Percentiles rank a stretch among this genome's conserved stretches.
These are phyloP conservation scores for Eulacestoma nigropectus DNA, from an alignment of 2,113 vertebrate genomes.

Conservation along the genomic window DNA sequence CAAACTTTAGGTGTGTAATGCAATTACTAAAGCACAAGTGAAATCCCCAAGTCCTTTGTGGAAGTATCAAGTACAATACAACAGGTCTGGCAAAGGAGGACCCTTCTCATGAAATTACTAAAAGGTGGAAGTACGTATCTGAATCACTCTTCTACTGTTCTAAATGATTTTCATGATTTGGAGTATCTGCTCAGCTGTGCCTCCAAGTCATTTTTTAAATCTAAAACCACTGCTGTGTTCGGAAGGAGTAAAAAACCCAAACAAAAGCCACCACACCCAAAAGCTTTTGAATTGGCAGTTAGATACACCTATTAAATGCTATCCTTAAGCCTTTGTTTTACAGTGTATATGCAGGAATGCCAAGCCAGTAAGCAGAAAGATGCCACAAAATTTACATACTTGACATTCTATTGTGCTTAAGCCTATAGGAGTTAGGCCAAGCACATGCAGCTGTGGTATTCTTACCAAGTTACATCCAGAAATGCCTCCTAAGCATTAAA, in stretches of 20 bases:
- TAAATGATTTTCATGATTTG: not conserved
- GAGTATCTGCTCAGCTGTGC: not conserved
- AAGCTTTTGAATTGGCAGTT: not conserved
- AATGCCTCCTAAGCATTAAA: not conserved
- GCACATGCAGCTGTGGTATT: not conserved
- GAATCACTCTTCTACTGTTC: not conserved
- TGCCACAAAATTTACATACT: not conserved
- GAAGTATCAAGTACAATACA: not conserved
- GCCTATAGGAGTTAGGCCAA: not conserved
- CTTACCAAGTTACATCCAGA: not conserved
- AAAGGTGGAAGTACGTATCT: not conserved
- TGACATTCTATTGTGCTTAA: not conserved
- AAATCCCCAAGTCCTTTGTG: not conserved
- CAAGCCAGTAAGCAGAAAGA: not conserved
- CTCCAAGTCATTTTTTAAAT: not conserved
- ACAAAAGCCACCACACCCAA: not conserved
- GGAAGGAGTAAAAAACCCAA: not conserved
- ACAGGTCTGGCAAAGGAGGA: not conserved
- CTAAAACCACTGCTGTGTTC: not conserved
- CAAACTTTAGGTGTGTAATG: not conserved
- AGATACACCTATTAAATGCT: not conserved
- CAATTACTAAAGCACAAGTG: not conserved
- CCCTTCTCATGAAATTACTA: not conserved
- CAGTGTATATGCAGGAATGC: not conserved
- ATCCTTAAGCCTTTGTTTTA: not conserved